Conservation (phyloP, 2,888 invertebrate species). For the Andrena camellia region DNA sequence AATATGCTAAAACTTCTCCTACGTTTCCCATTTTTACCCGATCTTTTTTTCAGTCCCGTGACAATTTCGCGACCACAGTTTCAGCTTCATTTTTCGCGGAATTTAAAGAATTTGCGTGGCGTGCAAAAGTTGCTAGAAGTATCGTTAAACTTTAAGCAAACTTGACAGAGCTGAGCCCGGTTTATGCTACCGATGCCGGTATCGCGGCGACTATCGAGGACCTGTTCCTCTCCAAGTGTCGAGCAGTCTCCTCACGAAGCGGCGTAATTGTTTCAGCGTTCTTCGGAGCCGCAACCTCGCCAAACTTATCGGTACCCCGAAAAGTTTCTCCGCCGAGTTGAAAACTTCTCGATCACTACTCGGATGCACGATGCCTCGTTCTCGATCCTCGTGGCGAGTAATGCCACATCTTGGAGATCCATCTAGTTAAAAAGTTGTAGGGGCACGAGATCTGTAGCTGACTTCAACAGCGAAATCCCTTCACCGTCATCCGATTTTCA, state of each 20-base stretch:
- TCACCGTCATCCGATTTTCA: neutral
- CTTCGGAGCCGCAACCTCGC: neutral
- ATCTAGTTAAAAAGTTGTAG: conserved; percentile 19
- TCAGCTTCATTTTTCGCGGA: too few species aligned
- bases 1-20: neutral
- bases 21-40: too few species aligned
- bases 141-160: neutral
- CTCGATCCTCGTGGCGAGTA: neutral
- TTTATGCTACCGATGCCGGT: neutral
- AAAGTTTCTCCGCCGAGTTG: neutral
- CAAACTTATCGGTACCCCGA: neutral
- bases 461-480: conserved; percentile 3
- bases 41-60: too few species aligned
- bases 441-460: neutral
- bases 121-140: neutral
- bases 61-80: too few species aligned
- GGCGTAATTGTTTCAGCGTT: neutral
- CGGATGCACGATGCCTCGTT: neutral
- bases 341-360: conserved; percentile 10
- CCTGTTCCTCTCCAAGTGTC: too few species aligned
- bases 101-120: neutral
- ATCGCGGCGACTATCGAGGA: neutral
- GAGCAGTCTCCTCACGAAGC: neutral
- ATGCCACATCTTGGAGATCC: neutral
- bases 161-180: neutral